Evolutionary conservation across 2,797 vertebrate genomes (phyloP), one percentile per base, ranked within the genome.

Genomic region (Neostethus bicornis): DNA sequence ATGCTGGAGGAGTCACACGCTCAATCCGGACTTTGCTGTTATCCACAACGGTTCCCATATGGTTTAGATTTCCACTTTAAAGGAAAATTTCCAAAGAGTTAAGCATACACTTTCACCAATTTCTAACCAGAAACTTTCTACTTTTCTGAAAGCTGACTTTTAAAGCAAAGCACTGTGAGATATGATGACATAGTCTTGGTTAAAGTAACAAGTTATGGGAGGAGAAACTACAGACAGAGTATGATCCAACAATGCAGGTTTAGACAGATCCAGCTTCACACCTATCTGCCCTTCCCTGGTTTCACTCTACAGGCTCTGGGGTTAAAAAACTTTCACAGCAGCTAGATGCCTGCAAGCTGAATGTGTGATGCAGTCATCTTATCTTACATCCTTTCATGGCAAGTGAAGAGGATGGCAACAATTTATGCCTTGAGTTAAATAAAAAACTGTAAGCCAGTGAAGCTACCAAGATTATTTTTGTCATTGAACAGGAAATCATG

Each of bases 201-300:
- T 80, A 76, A 75, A 90, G 87, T 89, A 91, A 91, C 83, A 77
- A 80, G 35, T 64, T 72, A 67, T 88, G 88, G 87, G 83, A 84
- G 83, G 85, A 88, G 83, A 85, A 88, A 85, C 66, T 68, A 70
- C 83, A 63, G 54, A 46, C 20, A 43, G 61, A 85, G 66, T 76
- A 45, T 80, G 85, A 90, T 90, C 79, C 82, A 83, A 77, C 67
- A 81, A 14, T 86, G 85, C 92, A 93, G 81, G 92, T 92, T 84
- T 66, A 80, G 85, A 85, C 92, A 93, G 79, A 92, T 90, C 87
- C 61, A 51, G 42, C 84, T 61, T 83, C 83, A 88, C 86, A 89
- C 83, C 85, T 86, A 70, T 79, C 51, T 84, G 79, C 87, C 82
- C 86, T 90, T 83, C 77, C 78, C 77, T 70, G 53, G 60, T 80